Base-by-base conservation (phyloP, 2,113 vertebrate genomes). In the Emydocephalus ijimae region DNA sequence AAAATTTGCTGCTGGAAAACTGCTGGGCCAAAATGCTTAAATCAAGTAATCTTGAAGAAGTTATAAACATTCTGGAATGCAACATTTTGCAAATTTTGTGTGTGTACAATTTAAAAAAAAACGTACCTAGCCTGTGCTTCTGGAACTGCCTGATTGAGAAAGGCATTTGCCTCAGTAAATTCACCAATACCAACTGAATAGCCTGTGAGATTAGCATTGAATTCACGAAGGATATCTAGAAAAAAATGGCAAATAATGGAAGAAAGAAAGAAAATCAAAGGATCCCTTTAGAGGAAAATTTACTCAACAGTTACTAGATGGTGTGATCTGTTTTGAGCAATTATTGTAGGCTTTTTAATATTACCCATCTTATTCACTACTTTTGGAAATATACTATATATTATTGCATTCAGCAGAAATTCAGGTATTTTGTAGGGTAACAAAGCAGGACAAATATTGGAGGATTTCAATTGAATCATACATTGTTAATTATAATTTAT, bases 61-160 rank as follows among this genome's bases (percentile, higher is more conserved):
- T 21, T 81, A 39, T 20, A 26, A 55, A 34, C 21, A 56, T 45
- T 91, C 54, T 12, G 54, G 50, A 54, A 88, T 26, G 12, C 45
- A 45, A 3, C 85, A 87, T 87, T 87, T 50, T 87, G 85, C 43
- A 87, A 34, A 14, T 48, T 21, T 48, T 11, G 24, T 48, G 1
- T 61, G 24, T 55, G n/a, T 4, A 1, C 34, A 39, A 21, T 21
- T 74, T 2, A 34, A 23, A n/a, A 29, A 61, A 29, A 56, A 21
- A 86, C 96, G 0, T 98, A 98, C 98, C 96, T 95, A 95, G 98
- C 97, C 94, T 97, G 96, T 4, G 98, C 98, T 96, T 98, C 98
- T 0, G 98, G 92, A 89, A 99, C 98, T 81, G 99, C 99, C 96
- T 98, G 98, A 95, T 99, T 99, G 92, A 99, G 97, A 96, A 98